These are phyloP conservation scores for Seira ritae DNA, from an alignment of 2,888 invertebrate species.

Conservation along the genomic window DNA sequence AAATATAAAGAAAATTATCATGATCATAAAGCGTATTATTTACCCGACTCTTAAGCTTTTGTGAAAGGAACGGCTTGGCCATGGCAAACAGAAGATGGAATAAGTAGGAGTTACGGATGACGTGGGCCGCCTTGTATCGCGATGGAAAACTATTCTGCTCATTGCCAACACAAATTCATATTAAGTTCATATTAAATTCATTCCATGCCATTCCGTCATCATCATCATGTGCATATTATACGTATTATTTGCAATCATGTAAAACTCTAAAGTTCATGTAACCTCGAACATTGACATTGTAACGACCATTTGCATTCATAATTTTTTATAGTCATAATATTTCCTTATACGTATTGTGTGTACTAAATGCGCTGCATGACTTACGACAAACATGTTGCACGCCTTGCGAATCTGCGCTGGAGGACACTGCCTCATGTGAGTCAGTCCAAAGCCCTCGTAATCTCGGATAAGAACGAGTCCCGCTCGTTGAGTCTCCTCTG, in stretches of 20 bases:
- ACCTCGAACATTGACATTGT: not conserved
- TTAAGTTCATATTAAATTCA: conserved; percentile 5
- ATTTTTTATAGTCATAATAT: not conserved
- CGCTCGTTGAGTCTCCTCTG: conserved; percentile 76
- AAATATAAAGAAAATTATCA: too few species aligned
- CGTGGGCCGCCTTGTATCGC: conserved; percentile 67
- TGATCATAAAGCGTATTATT: conserved; percentile 31
- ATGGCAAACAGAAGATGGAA: conserved; percentile 65
- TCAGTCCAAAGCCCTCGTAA: conserved; percentile 75
- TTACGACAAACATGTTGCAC: conserved; percentile 74
- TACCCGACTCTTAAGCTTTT: conserved; percentile 67
- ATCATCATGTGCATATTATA: not conserved
- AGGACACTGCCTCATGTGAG: conserved; percentile 75
- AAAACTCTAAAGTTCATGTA: too few species aligned
- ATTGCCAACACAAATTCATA: not conserved
- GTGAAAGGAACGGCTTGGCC: conserved; percentile 67
- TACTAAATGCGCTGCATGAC: conserved; percentile 24
- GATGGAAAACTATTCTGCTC: conserved; percentile 68
- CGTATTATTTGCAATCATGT: too few species aligned
- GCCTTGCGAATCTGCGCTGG: conserved; percentile 75
- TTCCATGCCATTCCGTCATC: too few species aligned
- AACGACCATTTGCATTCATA: not conserved
- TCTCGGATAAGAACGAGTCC: conserved; percentile 76
- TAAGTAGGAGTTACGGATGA: conserved; percentile 66
- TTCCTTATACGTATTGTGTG: not conserved